Evolutionary conservation across 2,888 invertebrate species (phyloP), one percentile per base, ranked within the genome.

Genomic region (Rotaria socialis): DNA sequence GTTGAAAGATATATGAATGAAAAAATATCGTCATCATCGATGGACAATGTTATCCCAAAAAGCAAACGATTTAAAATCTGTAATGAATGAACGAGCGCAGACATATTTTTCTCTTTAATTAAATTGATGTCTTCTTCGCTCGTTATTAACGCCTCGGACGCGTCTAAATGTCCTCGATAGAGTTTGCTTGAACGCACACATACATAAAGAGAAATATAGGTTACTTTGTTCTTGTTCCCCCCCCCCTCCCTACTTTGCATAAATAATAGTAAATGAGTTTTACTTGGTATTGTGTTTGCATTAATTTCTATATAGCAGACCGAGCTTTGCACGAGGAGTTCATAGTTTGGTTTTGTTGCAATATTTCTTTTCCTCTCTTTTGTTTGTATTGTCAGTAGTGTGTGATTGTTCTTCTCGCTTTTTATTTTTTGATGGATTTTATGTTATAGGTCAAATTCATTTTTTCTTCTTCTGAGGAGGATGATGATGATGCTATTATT

Each of bases 1-100:
- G 43, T 80, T 43, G 47, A 80, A 47, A 22, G 80, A 47, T 80
- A 80, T 47, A 80, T 80, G 47, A 47, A 80, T 80, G 80, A 80
- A 47, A 43, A 80, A 5, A 47, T 67, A 27, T 67, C 67, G 4
- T 27, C 35, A 19, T 35, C 35, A 35, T 35, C 67, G 19, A 67
- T 35, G 35, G 67, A 67, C 35, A 67, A 67, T 67, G 16, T 35
- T 19, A 27, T 67, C 0, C 24, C 27, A 41, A 67, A 67, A 67
- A 67, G 11, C 6, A 27, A 67, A 35, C 14, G 27, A 35, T 67
- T 67, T 67, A 14, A 27, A 27, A 11, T 67, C 35, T 35, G 6
- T 27, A 67, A 67, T 67, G 16, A 67, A 22, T 56, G 24, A 22
- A 11, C 8, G 50, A 50, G 50, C 8, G 50, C 3, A 52, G 52